Evolutionary conservation across 2,888 invertebrate genomes (phyloP), one percentile per base, ranked within the genome.

Genomic region (Agriotes lineatus): DNA sequence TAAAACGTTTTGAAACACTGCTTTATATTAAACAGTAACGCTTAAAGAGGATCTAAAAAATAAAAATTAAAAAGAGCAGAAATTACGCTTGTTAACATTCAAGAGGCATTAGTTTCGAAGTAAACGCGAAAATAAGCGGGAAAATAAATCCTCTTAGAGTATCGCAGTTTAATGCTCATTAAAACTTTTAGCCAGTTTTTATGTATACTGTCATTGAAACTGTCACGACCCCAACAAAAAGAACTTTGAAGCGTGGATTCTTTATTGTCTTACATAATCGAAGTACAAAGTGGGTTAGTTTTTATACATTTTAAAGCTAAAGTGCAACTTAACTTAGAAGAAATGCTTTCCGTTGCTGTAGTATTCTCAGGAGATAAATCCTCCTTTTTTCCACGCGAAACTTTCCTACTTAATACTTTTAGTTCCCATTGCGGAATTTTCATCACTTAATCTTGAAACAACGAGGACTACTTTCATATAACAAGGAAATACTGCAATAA

Each of bases 111-210:
- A 25, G 3, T 25, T 25, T 25, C 3, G 25, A 25, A 7, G 7
- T 7, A 14, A 39, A 39, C 5, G 12, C 5, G 5, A 39, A 48
- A 48, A 48, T 22, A 25, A 48, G 25, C 48, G 6, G 2, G 12
- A 45, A 48, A 48, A 48, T 48, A 48, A 48, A 48, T 48, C 48
- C 48, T 48, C 48, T 48, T 48, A 48, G 22, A 20, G 48, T 12
- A 22, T 48, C 22, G 22, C 10, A 48, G 22, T 48, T 48, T 48
- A 48, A 22, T 22, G 20, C 48, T 48, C 20, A 48, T 48, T 48
- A 48, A 48, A 48, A 48, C 6, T 48, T 48, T 22, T 22, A 48
- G 25, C 20, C 20, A 48, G 12, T 48, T 48, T 48, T 48, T 48
- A 5, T 48, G 25, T 48, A 42, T 22, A 7, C 14, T 48, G 12